Evolutionary conservation across 2,888 invertebrate genomes (phyloP), one percentile per base, ranked within the genome.

Genomic region (Melieria picta): DNA sequence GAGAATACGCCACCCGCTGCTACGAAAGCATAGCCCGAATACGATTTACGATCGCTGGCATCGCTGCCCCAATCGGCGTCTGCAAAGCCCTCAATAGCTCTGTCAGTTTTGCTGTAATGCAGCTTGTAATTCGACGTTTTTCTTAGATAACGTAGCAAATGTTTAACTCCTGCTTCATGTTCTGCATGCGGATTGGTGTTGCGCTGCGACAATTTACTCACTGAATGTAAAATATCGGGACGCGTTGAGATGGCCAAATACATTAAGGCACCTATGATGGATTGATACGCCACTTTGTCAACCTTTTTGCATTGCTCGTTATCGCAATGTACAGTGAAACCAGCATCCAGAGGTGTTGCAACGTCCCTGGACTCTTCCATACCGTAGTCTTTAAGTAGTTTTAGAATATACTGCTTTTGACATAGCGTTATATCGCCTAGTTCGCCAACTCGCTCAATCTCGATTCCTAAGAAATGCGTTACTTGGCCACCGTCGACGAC

Each of bases 131-230:
- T 52, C 6, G 64, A 7, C 13, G 73, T 73, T 7, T 67, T 69
- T 9, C 10, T 62, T 7, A 75, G 58, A 43, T 74, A 77, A 16
- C 73, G 56, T 43, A 77, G 47, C 1, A 73, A 30, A 10, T 70
- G 62, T 56, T 74, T 74, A 0, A 58, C 61, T n/a, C 43, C 61
- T 52, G 56, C 46, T 45, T 67, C 63, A 30, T 73, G 72, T n/a
- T 75, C 72, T n/a, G 58, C 9, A 45, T 73, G 75, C 5, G 73
- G 73, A 69, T 74, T 52, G 0, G 57, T 64, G 47, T 74, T 75
- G 11, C 62, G 56, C 43, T 75, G 74, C 3, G 68, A 65, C 16
- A 75, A 58, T 13, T 74, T 73, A 7, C 66, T 10, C 1, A 74
- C 69, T 4, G 75, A 75, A 47, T 75, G 71, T 10, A 71, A 16